phyloP scores from a whole-genome alignment of 2,113 vertebrate species.

The Dipodomys ordii region DNA sequence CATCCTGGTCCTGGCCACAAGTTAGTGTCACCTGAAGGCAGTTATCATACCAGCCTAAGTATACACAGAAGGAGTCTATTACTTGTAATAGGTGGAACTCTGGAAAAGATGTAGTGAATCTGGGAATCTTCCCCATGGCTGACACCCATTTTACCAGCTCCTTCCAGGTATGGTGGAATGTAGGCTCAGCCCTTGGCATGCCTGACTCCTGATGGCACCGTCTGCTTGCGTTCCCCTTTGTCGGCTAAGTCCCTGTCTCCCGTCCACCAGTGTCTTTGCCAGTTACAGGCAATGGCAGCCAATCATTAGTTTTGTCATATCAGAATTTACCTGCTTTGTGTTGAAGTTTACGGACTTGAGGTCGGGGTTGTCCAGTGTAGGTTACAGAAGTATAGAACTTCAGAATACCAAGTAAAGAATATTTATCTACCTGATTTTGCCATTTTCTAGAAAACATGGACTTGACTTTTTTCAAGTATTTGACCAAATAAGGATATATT shows the following conservation, averaged over 20 bases:
- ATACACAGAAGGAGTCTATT: background rate
- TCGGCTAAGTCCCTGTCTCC: background rate
- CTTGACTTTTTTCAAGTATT: background rate
- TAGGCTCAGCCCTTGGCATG: background rate
- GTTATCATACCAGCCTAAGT: background rate
- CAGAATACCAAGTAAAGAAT: background rate
- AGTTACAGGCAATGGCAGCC: background rate
- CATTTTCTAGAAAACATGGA: background rate
- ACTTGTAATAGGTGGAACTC: background rate
- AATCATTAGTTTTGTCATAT: background rate
- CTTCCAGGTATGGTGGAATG: background rate
- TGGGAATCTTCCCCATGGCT: background rate
- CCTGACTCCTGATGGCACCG: background rate
- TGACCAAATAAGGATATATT: background rate
- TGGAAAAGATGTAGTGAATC: background rate
- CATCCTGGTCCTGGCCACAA: background rate
- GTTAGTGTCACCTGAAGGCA: slow-evolving; percentile 10
- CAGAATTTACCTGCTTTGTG: background rate
- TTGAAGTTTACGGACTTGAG: background rate
- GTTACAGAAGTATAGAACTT: background rate
- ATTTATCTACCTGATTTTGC: background rate
- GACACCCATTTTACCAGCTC: background rate
- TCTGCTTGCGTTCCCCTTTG: background rate
- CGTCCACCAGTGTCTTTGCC: background rate
- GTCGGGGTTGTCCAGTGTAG: background rate